Evolutionary conservation across 2,797 vertebrate genomes (phyloP), one percentile per base, ranked within the genome.

Genomic region (Peromyscus nudipes): DNA sequence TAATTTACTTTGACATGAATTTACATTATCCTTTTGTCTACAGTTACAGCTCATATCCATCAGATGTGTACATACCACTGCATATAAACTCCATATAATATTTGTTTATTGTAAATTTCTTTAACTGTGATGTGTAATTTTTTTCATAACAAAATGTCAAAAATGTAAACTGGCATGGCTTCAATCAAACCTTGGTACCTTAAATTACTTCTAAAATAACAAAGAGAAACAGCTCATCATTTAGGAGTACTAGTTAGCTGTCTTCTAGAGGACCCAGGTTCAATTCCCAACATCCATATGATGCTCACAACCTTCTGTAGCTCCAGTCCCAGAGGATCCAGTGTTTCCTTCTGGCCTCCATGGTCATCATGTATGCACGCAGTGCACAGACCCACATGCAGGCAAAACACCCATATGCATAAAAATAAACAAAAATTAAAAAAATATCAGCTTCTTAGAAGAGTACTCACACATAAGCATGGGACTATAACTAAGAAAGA

Each of bases 41-140:
- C 71, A 73, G 65, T 96, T 57, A 94, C 62, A 55, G 85, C 73
- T 95, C 71, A 73, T 57, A 79, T 60, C 17, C 57, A 79, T 81
- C 76, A 67, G n/a, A 82, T 55, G 21, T 43, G 2, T 95, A 11
- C 23, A 81, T 31, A 90, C 64, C 31, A 31, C 5, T 60, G 6
- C 25, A 89, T 55, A 76, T 1, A 65, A 60, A 92, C 9, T 64
- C 82, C 6, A 37, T 6, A 9, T 6, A 37, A 71, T 49, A 1
- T 27, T 12, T 69, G 6, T 52, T 82, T 52, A 37, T 23, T 23
- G 0, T 52, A 79, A 91, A 89, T 77, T 55, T 85, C 43, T 91
- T 82, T n/a, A 62, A 89, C 85, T 27, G 65, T 67, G 57, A 0
- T 14, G 1, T 9, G 69, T 86, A 8, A 89, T 86, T 87, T 2